Base-by-base conservation (phyloP, 2,113 vertebrate species). In the Gyps fulvus region DNA sequence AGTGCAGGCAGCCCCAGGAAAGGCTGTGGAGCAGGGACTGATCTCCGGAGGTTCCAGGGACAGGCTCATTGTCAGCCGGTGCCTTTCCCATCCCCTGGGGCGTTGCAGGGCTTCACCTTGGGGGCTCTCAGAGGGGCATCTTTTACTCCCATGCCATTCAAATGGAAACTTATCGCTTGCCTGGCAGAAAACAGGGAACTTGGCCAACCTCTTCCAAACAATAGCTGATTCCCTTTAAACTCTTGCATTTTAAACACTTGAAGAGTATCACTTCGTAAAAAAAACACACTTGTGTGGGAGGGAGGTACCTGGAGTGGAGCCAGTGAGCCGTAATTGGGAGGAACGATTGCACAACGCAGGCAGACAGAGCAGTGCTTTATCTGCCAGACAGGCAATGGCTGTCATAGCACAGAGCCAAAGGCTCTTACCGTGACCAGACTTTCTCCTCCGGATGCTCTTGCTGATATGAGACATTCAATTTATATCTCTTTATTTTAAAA, bases 11-110 rank as follows among this genome's bases (percentile, higher is more conserved):
- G 77, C 23, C 66, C 31, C 18, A 42, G 69, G n/a, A 54, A 57
- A 54, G 61, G n/a, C 31, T 4, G 2, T 0, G 0, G 29, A 81
- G 63, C 50, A n/a, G 36, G 42, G 52, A 11, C 7, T 31, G 74
- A 13, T 54, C 55, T 63, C 47, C 5, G 1, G 40, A 55, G n/a
- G n/a, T 65, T 19, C 23, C 6, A 2, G 38, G 22, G n/a, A n/a
- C 69, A 50, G 15, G 27, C 16, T 66, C 17, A 19, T 27, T 66
- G 36, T 63, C 47, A 80, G 25, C 34, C 38, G 40, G 29, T 55
- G 50, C 32, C 65, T 78, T 45, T 74, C 45, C 20, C n/a, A 27
- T 11, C 34, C 32, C 36, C 16, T 47, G 29, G 7, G 13, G 38
- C 11, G 11, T 31, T 80, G 45, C 43, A 40, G 52, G 11, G 40